A percentile compares a stretch with the other conserved stretches of the same genome.
Conservation (phyloP, 2,888 invertebrate species). For the Sesia apiformis region DNA sequence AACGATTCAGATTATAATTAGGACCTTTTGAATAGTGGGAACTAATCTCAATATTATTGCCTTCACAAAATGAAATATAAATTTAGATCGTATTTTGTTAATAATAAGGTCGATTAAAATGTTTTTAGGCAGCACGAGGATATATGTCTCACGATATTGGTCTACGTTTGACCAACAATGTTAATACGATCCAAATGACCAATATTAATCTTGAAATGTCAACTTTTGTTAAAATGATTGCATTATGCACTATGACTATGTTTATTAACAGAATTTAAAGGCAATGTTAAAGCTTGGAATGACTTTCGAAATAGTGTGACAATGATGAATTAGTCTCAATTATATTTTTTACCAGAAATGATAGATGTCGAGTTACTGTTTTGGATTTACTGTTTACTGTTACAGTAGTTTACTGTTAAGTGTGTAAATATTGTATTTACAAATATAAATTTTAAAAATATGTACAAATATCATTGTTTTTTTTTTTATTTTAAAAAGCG, state of each 20-base stretch:
- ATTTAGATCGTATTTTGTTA: slow-evolving; percentile 1
- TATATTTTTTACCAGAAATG: slow-evolving; percentile 9
- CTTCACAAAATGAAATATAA: neutral
- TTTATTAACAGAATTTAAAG: slow-evolving; percentile 22
- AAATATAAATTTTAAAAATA: too few species aligned
- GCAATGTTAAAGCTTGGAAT: slow-evolving; percentile 13
- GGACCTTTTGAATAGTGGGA: slow-evolving; percentile 47
- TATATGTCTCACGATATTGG: slow-evolving; percentile 15
- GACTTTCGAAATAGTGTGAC: slow-evolving; percentile 30
- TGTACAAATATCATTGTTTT: too few species aligned
- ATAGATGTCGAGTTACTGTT: neutral
- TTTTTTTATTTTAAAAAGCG: too few species aligned
- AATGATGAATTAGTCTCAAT: slow-evolving; percentile 37
- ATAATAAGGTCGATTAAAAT: neutral
- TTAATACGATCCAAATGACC: slow-evolving; percentile 56
- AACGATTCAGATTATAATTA: slow-evolving; percentile 73
- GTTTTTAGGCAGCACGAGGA: neutral
- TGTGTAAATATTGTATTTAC: neutral
- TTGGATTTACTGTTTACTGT: neutral
- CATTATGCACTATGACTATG: slow-evolving; percentile 25
- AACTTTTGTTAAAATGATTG: slow-evolving; percentile 47
- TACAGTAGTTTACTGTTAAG: neutral
- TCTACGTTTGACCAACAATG: slow-evolving; percentile 34
- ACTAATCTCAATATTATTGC: slow-evolving; percentile 14
- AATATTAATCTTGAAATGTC: slow-evolving; percentile 64